Evolutionary conservation across 2,113 vertebrate species (phyloP).

Genomic region (Burhinus bistriatus): DNA sequence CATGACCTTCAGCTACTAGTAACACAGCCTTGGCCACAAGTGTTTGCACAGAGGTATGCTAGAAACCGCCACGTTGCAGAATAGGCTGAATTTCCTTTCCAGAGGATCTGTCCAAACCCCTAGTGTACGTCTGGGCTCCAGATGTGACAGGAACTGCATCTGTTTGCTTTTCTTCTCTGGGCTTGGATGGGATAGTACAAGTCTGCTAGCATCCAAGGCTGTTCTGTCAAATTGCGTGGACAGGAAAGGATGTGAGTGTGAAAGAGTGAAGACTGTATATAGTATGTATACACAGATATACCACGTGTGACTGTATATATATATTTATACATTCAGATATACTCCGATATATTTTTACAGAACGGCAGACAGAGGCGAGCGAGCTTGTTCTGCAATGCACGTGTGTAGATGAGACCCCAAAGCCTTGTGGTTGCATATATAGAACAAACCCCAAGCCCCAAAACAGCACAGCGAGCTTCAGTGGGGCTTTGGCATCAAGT

Average conservation of each 20-base stretch:
- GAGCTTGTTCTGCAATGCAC: background rate
- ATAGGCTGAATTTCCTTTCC: background rate
- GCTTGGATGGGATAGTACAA: background rate
- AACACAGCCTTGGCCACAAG: background rate
- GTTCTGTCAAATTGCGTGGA: background rate
- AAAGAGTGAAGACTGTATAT: background rate
- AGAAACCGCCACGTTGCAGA: constrained; percentile 59
- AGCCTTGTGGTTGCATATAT: background rate
- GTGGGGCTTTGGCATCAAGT: background rate
- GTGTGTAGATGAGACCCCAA: background rate
- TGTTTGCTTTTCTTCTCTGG: background rate
- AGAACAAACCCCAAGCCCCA: background rate
- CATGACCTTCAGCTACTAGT: background rate
- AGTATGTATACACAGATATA: background rate
- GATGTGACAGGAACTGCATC: constrained; percentile 52
- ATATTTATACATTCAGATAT: background rate
- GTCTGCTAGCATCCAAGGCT: background rate
- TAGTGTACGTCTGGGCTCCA: constrained; percentile 41
- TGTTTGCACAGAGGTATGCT: background rate
- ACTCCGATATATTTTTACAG: background rate
- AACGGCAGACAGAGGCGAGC: background rate
- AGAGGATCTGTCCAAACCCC: background rate
- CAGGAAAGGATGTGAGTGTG: background rate
- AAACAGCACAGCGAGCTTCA: background rate
- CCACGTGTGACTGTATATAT: too few relatives aligned